Base-by-base conservation (phyloP, 1,140 invertebrate genomes). In the Condylostylus longicornis region DNA sequence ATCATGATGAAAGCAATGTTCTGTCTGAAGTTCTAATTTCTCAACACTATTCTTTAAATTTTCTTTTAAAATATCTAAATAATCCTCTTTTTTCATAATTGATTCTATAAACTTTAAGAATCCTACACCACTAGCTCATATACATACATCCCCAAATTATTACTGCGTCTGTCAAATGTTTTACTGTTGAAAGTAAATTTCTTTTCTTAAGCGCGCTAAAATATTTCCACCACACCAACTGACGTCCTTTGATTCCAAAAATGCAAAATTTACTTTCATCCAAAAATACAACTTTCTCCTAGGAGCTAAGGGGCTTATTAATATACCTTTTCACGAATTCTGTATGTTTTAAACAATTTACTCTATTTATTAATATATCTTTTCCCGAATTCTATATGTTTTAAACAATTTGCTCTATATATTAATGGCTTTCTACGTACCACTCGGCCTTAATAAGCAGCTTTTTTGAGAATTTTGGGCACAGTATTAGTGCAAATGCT, bases 71-170 rank as follows among this genome's bases (percentile, higher is more conserved):
- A 58, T 42, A 15, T 45, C 18, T 8, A 45, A 41, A 23, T 49
- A 47, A 5, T 14, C 25, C n/a, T 10, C 6, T 20, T 38, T 25
- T 19, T 47, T 17, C 37, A 47, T 45, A 17, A 35, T 41, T 10
- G 37, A 31, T 17, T 49, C 40, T 10, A 60, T 45, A 35, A 46
- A 39, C 8, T 27, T 27, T n/a, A 61, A 20, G 5, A 42, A 41
- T n/a, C 52, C 49, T 2, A 53, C 45, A 9, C 49, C 53, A 25
- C 29, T 33, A 1, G 35, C 31, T 14, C 40, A 34, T n/a, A n/a
- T 42, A 38, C 39, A 63, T 49, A 38, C 42, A 50, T 6, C 50
- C 54, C 54, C 56, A 63, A 7, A 58, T 49, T 52, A 62, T 56
- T 2, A 54, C 31, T 23, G 20, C 35, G 21, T 50, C 48, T 18